Conservation (phyloP, 1,140 invertebrate species). For the Pseudomyrmex gracilis region DNA sequence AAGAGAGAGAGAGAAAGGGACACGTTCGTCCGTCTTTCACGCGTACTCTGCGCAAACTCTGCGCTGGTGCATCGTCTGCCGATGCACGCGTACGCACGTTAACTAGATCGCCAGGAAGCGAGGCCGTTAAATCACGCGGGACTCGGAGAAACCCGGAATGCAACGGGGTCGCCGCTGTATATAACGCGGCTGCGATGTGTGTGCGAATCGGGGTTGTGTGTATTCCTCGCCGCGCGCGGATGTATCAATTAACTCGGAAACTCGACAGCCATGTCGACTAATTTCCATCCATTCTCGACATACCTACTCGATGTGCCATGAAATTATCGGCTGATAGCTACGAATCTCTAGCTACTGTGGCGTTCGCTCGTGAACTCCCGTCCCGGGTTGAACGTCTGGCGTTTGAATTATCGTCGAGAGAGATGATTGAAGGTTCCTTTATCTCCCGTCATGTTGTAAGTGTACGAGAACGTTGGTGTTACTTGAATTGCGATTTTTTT, state of each 20-base stretch:
- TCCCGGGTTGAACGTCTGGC: neutral
- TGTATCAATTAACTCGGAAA: slow-evolving; percentile 81
- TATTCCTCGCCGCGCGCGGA: slow-evolving; percentile 67
- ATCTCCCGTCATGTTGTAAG: slow-evolving; percentile 1
- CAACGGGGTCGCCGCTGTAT: neutral
- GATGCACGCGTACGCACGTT: slow-evolving; percentile 68
- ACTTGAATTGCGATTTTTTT: slow-evolving; percentile 28
- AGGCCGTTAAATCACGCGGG: slow-evolving; percentile 79
- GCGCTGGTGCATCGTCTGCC: slow-evolving; percentile 18
- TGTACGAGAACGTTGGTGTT: slow-evolving; percentile 10
- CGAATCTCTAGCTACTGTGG: slow-evolving; percentile 54
- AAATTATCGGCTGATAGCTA: slow-evolving; percentile 78
- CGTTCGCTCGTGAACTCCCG: slow-evolving; percentile 41
- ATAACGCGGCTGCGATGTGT: slow-evolving; percentile 7
- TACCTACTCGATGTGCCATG: slow-evolving; percentile 80
- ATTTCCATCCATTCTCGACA: slow-evolving; percentile 80
- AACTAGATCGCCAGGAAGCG: slow-evolving; percentile 81
- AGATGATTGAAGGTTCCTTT: slow-evolving; percentile 3
- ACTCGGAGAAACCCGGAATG: slow-evolving; percentile 65
- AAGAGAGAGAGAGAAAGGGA: slow-evolving; percentile 26
- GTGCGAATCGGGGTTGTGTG: slow-evolving; percentile 38
- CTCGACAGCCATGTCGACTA: slow-evolving; percentile 79
- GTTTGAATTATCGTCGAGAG: slow-evolving; percentile 46
- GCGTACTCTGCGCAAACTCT: slow-evolving; percentile 57
- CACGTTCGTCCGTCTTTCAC: slow-evolving; percentile 53